Evolutionary conservation across 2,797 vertebrate species (phyloP).

Genomic region (Hippopotamyrus pictus): DNA sequence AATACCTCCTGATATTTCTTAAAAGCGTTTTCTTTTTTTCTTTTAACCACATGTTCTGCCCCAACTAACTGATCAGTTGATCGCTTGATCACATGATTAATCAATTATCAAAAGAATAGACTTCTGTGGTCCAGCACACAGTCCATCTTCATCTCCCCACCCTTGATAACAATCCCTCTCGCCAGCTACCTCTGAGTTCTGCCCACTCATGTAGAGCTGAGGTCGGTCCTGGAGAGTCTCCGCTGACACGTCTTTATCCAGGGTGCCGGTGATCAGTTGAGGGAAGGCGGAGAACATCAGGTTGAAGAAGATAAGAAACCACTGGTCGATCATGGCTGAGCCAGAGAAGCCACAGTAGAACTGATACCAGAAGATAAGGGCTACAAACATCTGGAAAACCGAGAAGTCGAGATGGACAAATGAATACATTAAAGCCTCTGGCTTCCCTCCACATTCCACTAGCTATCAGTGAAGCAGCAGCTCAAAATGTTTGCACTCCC

Average conservation of each 20-base stretch:
- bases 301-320: constrained; percentile 99
- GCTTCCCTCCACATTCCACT: background rate
- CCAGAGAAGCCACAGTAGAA: constrained; percentile 98
- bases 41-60: background rate
- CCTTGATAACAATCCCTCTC: background rate
- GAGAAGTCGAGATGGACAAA: background rate
- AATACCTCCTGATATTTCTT: background rate
- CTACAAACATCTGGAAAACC: constrained; percentile 85
- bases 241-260: constrained; percentile 86
- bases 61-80: background rate
- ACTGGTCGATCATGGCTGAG: constrained; percentile 93
- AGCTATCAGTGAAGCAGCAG: background rate
- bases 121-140: background rate
- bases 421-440: background rate
- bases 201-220: constrained; percentile 85
- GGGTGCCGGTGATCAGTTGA: constrained; percentile 89
- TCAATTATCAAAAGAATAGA: background rate
- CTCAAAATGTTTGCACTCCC: background rate
- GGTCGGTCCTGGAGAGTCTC: constrained; percentile 77
- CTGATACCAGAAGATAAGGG: constrained; percentile 98
- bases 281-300: constrained; percentile 95
- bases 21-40: background rate
- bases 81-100: background rate
- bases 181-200: constrained; percentile 81
- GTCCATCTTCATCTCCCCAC: background rate